phyloP scores from a whole-genome alignment of 2,888 invertebrate genomes.

The Sialis fuliginosa region DNA sequence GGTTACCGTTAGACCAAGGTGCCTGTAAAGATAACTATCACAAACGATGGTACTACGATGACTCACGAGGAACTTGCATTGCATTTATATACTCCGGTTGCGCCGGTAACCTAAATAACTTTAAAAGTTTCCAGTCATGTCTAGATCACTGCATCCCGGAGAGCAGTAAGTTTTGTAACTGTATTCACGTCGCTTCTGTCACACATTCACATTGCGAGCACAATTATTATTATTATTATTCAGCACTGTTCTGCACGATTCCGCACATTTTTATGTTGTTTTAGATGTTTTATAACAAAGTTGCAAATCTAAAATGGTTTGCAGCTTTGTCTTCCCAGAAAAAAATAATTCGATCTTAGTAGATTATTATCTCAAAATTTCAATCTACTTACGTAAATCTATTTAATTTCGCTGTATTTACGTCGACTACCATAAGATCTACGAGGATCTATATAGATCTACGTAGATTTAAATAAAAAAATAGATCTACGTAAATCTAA shows the following conservation, averaged over 20 bases:
- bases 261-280: not conserved
- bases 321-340: too few species aligned
- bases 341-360: too few species aligned
- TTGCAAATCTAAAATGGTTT: too few species aligned
- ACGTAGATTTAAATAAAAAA: too few species aligned
- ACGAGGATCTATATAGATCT: too few species aligned
- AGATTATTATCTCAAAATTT: too few species aligned
- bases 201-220: not conserved
- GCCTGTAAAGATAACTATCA: slow-evolving; percentile 32
- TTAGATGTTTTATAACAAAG: not conserved
- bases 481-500: too few species aligned
- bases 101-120: slow-evolving; percentile 74
- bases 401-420: too few species aligned
- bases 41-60: slow-evolving; percentile 60
- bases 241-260: not conserved
- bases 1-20: slow-evolving; percentile 41
- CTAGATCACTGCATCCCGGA: slow-evolving; percentile 31
- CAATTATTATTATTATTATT: not conserved
- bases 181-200: not conserved
- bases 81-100: slow-evolving; percentile 76
- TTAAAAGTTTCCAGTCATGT: slow-evolving; percentile 55
- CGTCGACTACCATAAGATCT: too few species aligned
- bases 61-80: slow-evolving; percentile 47
- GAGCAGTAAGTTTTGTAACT: not conserved
- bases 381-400: too few species aligned